A percentile compares a stretch with the other conserved stretches of the same genome.
Conservation (phyloP, 2,113 vertebrate genomes). For the Pollimyrus isidori region DNA sequence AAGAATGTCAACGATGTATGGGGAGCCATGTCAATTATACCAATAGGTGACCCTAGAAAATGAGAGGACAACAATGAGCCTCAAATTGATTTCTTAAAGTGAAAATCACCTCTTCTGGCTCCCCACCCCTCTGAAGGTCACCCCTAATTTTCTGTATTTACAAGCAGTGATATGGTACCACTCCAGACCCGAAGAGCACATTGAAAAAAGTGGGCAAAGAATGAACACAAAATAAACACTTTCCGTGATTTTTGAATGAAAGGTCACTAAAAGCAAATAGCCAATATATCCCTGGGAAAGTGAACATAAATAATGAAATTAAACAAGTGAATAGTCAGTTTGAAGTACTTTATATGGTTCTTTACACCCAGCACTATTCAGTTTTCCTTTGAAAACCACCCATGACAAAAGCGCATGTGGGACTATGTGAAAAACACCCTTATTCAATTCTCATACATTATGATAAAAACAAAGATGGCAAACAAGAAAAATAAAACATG, state of each 20-base stretch:
- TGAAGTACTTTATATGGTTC: slow-evolving; percentile 51
- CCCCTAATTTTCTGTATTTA: slow-evolving; percentile 66
- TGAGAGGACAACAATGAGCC: slow-evolving; percentile 75
- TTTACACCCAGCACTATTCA: slow-evolving; percentile 57
- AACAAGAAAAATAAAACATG: background rate
- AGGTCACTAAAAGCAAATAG: slow-evolving; percentile 18
- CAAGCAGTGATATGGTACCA: slow-evolving; percentile 20
- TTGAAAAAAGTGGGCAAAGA: slow-evolving; percentile 14
- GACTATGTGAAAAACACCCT: background rate
- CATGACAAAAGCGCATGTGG: slow-evolving; percentile 21
- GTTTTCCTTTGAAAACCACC: slow-evolving; percentile 55
- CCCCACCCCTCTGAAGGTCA: slow-evolving; percentile 42
- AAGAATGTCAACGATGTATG: slow-evolving; percentile 67
- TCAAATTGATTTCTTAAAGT: slow-evolving; percentile 80
- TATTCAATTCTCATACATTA: slow-evolving; percentile 10
- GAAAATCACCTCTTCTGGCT: slow-evolving; percentile 53
- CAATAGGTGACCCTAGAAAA: slow-evolving; percentile 80
- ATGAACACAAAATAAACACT: slow-evolving; percentile 25
- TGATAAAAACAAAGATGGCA: background rate
- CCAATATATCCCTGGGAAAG: background rate
- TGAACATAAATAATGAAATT: slow-evolving; percentile 35
- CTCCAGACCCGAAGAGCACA: slow-evolving; percentile 26
- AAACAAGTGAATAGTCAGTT: slow-evolving; percentile 29
- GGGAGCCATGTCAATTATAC: slow-evolving; percentile 75
- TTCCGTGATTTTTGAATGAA: slow-evolving; percentile 25